These are phyloP conservation scores for Monochamus saltuarius DNA, from an alignment of 1,140 invertebrate species.

Conservation along the genomic window DNA sequence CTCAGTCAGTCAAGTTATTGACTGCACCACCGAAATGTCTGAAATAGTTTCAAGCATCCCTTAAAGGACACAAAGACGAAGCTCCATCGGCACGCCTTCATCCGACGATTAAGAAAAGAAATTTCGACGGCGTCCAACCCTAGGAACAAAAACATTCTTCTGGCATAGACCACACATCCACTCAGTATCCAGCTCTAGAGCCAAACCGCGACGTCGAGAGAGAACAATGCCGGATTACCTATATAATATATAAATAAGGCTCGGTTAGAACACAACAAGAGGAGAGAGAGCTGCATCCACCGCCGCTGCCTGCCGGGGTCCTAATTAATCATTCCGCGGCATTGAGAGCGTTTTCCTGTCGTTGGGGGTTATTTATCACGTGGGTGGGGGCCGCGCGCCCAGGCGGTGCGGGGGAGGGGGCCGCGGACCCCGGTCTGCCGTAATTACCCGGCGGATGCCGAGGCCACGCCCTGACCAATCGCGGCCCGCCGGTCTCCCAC, in stretches of 20 bases:
- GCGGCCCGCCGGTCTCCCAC: slow-evolving; percentile 16
- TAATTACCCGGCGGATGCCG: slow-evolving; percentile 48
- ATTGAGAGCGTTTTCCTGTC: slow-evolving; percentile 51
- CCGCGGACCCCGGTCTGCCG: slow-evolving; percentile 42
- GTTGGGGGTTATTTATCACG: slow-evolving; percentile 39
- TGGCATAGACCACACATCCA: too few species aligned
- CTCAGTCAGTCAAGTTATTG: too few species aligned
- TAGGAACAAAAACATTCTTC: too few species aligned
- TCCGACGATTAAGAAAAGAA: too few species aligned
- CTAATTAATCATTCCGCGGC: slow-evolving; percentile 51
- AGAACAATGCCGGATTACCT: too few species aligned
- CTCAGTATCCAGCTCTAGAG: too few species aligned
- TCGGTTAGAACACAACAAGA: slow-evolving; percentile 7
- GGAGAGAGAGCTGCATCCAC: slow-evolving; percentile 10
- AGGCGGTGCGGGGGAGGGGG: slow-evolving; percentile 19
- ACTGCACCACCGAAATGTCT: too few species aligned
- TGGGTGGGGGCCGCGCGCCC: slow-evolving; percentile 24
- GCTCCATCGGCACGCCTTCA: too few species aligned
- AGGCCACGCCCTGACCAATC: slow-evolving; percentile 46
- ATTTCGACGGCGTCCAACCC: too few species aligned
- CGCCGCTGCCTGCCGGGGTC: slow-evolving; percentile 18
- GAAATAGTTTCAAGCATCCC: too few species aligned
- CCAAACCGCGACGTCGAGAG: too few species aligned
- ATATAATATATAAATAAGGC: not conserved
- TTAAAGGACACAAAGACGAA: too few species aligned